Evolutionary conservation across 1,140 invertebrate genomes (phyloP).

Genomic region (Drosophila watanabei): DNA sequence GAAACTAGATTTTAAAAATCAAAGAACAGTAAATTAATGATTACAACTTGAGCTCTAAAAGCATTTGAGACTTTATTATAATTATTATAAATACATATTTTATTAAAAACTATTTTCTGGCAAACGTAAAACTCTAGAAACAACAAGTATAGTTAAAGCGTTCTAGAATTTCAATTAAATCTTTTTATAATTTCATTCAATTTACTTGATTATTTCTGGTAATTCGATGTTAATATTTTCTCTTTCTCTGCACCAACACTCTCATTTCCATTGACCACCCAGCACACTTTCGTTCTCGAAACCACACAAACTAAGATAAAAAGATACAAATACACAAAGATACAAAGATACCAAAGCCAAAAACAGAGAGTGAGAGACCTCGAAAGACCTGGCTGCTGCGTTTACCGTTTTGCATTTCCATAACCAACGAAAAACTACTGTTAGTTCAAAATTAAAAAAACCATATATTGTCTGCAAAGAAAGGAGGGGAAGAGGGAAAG

Average conservation of each 20-base stretch:
- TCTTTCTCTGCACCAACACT: conserved; percentile 17
- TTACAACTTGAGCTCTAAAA: too few relatives aligned
- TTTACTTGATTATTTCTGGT: background rate
- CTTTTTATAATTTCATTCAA: too few relatives aligned
- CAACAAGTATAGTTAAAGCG: too few relatives aligned
- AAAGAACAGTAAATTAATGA: too few relatives aligned
- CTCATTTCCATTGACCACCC: conserved; percentile 42
- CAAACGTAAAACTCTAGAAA: too few relatives aligned
- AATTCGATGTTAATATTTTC: background rate
- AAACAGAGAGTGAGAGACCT: conserved; percentile 15
- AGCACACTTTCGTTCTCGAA: conserved; percentile 79
- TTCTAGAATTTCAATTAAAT: too few relatives aligned
- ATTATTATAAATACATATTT: too few relatives aligned
- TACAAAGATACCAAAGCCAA: conserved; percentile 14
- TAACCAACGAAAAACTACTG: conserved; percentile 68
- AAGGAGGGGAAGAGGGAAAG: conserved; percentile 5
- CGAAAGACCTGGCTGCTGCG: conserved; percentile 23
- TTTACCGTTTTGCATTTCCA: conserved; percentile 81
- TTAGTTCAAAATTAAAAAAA: conserved; percentile 67
- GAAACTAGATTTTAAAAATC: too few relatives aligned
- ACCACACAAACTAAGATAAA: conserved; percentile 18
- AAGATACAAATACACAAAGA: conserved; percentile 19
- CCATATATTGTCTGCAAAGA: conserved; percentile 29
- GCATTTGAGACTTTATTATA: too few relatives aligned
- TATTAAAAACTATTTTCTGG: too few relatives aligned